phyloP scores from a whole-genome alignment of 2,113 vertebrate species.

The Otus sunia region DNA sequence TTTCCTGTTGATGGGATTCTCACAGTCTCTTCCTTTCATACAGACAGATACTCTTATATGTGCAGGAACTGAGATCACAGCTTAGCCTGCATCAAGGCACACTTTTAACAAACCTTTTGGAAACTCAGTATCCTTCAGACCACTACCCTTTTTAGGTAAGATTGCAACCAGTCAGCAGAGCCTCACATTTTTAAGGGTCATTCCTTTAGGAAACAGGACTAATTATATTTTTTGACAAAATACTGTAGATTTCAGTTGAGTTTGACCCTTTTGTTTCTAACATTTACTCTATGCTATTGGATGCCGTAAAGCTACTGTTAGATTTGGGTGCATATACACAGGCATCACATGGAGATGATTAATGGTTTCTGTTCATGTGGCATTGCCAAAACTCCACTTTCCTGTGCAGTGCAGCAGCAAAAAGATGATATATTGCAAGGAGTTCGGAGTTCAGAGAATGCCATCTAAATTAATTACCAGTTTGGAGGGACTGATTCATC shows the following conservation, averaged over 20 bases:
- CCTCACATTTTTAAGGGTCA: neutral
- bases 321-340: neutral
- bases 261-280: neutral
- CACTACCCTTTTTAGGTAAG: neutral
- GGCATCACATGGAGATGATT: neutral
- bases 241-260: neutral
- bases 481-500: slow-evolving; percentile 67
- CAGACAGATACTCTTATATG: neutral
- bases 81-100: neutral
- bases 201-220: neutral
- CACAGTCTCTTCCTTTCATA: neutral
- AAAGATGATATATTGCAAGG: slow-evolving; percentile 35
- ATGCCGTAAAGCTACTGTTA: neutral
- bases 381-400: slow-evolving; percentile 43
- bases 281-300: neutral
- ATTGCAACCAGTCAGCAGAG: neutral
- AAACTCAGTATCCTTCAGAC: neutral
- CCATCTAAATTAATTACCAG: slow-evolving; percentile 74
- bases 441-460: slow-evolving; percentile 67
- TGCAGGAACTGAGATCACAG: neutral
- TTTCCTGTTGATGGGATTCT: neutral
- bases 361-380: neutral
- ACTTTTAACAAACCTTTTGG: neutral
- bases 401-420: slow-evolving; percentile 24
- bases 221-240: neutral